Evolutionary conservation across 2,888 invertebrate species (phyloP).

Genomic region (Chymomyza caudatula): DNA sequence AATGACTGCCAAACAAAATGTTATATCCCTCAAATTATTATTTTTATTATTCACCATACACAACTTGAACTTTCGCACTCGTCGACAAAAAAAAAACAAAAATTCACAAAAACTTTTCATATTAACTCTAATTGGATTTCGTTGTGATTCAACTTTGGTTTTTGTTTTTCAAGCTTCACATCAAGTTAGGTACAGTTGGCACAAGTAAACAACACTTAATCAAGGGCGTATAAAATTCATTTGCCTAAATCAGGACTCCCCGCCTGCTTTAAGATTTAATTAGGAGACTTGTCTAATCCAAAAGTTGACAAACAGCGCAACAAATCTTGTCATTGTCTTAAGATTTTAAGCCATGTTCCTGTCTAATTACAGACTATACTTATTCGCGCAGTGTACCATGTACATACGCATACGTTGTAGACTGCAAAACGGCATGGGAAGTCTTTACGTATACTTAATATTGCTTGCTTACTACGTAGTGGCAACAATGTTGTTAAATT

Average conservation of each 20-base stretch:
- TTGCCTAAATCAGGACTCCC: not conserved
- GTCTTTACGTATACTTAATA: conserved; percentile 51
- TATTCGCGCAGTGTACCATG: not conserved
- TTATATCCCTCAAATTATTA: not conserved
- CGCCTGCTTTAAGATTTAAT: not conserved
- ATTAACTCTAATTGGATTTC: not conserved
- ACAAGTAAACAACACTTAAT: not conserved
- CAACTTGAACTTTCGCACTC: not conserved
- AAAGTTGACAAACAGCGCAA: not conserved
- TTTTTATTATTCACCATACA: not conserved
- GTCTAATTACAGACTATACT: too few species aligned
- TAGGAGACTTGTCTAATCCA: not conserved
- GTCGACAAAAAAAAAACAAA: conserved; percentile 19
- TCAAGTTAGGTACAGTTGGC: not conserved
- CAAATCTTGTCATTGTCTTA: not conserved
- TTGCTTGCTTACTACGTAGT: conserved; percentile 28
- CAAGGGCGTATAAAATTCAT: not conserved
- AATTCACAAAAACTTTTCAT: conserved; percentile 1
- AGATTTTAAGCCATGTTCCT: too few species aligned
- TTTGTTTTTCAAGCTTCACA: not conserved
- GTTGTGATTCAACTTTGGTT: not conserved
- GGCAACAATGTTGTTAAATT: conserved; percentile 57
- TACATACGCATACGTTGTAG: not conserved
- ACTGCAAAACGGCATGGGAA: conserved; percentile 25
- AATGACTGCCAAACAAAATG: not conserved